Evolutionary conservation across 2,797 vertebrate species (phyloP), one percentile per base, ranked within the genome.

Genomic region (Etheostoma nigrum): DNA sequence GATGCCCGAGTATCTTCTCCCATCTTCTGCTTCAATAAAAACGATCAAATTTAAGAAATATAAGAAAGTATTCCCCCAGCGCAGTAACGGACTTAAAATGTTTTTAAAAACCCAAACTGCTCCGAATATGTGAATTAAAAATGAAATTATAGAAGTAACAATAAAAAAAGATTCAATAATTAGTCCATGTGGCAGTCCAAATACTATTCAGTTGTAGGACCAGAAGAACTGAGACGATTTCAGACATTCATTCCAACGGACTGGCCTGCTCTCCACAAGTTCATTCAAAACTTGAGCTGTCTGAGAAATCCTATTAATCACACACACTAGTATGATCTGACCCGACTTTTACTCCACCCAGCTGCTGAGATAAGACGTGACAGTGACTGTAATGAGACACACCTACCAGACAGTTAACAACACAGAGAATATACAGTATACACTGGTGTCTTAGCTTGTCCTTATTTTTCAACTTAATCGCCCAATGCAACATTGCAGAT

Each of bases 331-430:
- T 65, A 33, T 3, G 27, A 61, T 49, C 49, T 18, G 8, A 21
- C 15, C 15, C 1, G 73, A 75, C 61, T 70, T 52, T 79, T 64
- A 89, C 90, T 89, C 91, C 90, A 70, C 84, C 90, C 86, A 75
- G 83, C 79, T 79, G 81, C 81, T 76, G 65, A 85, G 71, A 78
- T 80, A 74, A 79, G 60, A 69, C 40, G 71, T 23, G 61, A 72
- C 65, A 77, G 52, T 18, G 70, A 57, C 23, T 54, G 10, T 11
- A 6, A 10, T 11, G 27, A n/a, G n/a, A 47, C 48, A 5, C 64
- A 30, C 47, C 8, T 6, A 15, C 5, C 13, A 40, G 65, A 52
- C 40, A 27, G n/a, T 33, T 10, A 40, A 40, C 49, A 49, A 14
- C 11, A 27, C 23, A 53, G 6, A 42, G 15, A 12, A 44, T 13